These are phyloP conservation scores for Acanthopagrus latus DNA, from an alignment of 2,797 vertebrate species.

Conservation along the genomic window DNA sequence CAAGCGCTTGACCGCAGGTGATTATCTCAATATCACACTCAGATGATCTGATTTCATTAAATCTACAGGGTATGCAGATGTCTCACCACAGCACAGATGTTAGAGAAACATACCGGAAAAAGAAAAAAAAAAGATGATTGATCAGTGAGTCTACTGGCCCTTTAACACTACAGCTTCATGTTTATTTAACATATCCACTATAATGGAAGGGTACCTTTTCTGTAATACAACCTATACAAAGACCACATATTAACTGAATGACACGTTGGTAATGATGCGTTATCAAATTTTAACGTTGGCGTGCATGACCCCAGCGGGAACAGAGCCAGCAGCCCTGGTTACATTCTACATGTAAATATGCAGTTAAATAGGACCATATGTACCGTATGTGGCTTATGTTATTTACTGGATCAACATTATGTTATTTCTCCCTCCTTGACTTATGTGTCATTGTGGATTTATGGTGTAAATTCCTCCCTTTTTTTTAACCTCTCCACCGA, in stretches of 20 bases:
- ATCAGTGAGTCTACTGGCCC: not conserved
- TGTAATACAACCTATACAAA: not conserved
- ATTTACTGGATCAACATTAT: constrained; percentile 35
- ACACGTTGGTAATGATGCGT: not conserved
- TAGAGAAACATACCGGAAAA: constrained; percentile 1
- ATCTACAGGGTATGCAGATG: not conserved
- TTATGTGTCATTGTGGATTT: constrained; percentile 33
- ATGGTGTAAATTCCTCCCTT: constrained; percentile 31
- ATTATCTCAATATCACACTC: not conserved
- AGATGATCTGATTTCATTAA: not conserved
- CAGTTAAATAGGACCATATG: constrained; percentile 53
- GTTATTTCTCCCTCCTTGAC: constrained; percentile 19
- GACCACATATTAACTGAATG: not conserved
- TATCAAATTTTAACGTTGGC: constrained; percentile 8
- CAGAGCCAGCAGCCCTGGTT: not conserved
- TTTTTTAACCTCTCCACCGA: constrained; percentile 28
- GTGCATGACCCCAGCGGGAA: constrained; percentile 9
- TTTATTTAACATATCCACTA: not conserved
- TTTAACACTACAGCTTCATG: not conserved
- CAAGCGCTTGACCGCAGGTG: too few species aligned
- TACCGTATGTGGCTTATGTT: not conserved
- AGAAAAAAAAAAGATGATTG: not conserved
- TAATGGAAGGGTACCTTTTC: not conserved
- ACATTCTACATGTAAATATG: not conserved
- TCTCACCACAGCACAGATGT: not conserved